Conservation (phyloP, 2,113 vertebrate species). For the Dunckerocampus dactyliophorus region DNA sequence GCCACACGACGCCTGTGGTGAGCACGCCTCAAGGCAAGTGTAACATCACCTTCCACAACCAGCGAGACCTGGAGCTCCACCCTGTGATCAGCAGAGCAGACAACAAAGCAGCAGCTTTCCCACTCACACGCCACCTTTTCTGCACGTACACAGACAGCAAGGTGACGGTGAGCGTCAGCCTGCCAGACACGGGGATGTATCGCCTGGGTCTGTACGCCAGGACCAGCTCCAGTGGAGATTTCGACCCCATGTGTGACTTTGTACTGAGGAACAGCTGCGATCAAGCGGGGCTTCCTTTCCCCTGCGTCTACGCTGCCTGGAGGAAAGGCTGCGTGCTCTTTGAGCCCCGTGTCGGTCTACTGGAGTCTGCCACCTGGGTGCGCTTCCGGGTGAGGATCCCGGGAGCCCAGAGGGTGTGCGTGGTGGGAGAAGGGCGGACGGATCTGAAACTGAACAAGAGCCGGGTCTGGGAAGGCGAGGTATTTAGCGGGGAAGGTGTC, state of each 20-base stretch:
- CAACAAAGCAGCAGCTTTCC: conserved; percentile 17
- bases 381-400: conserved; percentile 77
- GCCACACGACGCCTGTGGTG: conserved; percentile 67
- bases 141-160: conserved; percentile 74
- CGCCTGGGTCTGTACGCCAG: conserved; percentile 72
- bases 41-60: conserved; percentile 73
- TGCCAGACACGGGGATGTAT: conserved; percentile 62
- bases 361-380: conserved; percentile 68
- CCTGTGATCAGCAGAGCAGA: conserved; percentile 54
- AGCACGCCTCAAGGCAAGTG: conserved; percentile 73
- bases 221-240: conserved; percentile 52
- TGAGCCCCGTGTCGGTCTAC: conserved; percentile 73
- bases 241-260: conserved; percentile 75
- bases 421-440: conserved; percentile 60
- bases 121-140: conserved; percentile 68
- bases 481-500: conserved; percentile 46
- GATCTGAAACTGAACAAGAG: conserved; percentile 68
- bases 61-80: conserved; percentile 40
- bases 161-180: conserved; percentile 65
- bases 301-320: conserved; percentile 69
- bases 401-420: conserved; percentile 57
- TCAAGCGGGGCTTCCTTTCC: conserved; percentile 67
- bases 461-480: conserved; percentile 75
- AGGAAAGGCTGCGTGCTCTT: conserved; percentile 75
- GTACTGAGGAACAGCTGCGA: conserved; percentile 64